Conservation (phyloP, 2,113 vertebrate species). For the Barnardius zonarius region DNA sequence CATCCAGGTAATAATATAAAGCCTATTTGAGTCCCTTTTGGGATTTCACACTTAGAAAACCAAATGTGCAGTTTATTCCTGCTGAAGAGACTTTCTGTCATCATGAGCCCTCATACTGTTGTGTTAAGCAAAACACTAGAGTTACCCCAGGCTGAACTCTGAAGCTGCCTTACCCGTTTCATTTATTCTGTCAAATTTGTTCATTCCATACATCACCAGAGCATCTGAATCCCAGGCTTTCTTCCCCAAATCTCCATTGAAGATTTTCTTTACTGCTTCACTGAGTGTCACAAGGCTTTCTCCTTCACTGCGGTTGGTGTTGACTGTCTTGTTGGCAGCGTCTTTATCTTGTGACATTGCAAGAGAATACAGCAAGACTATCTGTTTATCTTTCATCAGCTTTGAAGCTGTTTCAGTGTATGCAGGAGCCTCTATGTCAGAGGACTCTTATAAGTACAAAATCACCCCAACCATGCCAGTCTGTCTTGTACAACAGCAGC, state of each 20-base stretch:
- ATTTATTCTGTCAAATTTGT: not conserved
- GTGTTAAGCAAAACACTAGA: not conserved
- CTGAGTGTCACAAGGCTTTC: not conserved
- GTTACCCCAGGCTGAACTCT: not conserved
- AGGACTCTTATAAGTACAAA: not conserved
- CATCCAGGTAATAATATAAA: not conserved
- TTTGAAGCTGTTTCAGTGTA: not conserved
- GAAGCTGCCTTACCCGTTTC: not conserved
- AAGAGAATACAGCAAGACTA: not conserved
- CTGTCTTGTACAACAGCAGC: not conserved
- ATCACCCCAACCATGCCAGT: not conserved
- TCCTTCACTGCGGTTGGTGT: not conserved
- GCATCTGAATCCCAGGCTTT: not conserved
- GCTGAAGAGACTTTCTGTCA: not conserved
- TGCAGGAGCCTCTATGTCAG: not conserved
- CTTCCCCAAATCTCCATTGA: not conserved
- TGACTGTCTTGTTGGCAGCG: not conserved
- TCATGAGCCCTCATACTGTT: not conserved
- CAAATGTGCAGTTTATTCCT: not conserved
- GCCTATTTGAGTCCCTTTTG: not conserved
- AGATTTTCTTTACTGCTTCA: not conserved
- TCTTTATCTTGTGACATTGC: not conserved
- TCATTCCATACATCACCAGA: not conserved
- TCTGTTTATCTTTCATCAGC: not conserved
- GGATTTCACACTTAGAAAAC: not conserved